Base-by-base conservation (phyloP, 2,888 invertebrate species). In the Yponomeuta malinellus region DNA sequence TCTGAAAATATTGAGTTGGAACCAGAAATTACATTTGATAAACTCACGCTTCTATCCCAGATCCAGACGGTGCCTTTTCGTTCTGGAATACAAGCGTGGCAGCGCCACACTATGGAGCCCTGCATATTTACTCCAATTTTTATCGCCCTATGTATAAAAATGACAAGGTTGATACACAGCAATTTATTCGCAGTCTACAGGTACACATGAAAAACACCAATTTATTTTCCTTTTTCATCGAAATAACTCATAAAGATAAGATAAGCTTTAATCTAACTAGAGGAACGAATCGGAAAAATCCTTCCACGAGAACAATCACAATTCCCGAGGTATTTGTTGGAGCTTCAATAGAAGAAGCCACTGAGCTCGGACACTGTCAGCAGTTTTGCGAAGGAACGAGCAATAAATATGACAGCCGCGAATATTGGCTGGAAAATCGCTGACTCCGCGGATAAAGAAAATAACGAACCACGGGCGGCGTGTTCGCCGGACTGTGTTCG, bases 401-500 rank as follows among this genome's bases (percentile, higher is more conserved):
- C 52, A 59, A 59, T 59, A 59, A 59, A 59, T 59, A 59, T 59
- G 52, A 59, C 52, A 59, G 52, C 52, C 52, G 52, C 52, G 52
- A 59, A 59, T 59, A 59, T 59, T 59, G 52, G 52, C 52, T 59
- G 52, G 52, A 59, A 59, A 59, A 59, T 12, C 15, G 52, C 52
- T 59, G 52, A 59, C 52, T 59, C 3, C 15, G 12, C 15, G 52
- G 52, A 12, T 59, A 12, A 15, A 59, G 52, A 59, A 43, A 59
- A 59, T 59, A 59, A 59, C 52, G 15, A 59, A 5, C 52, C 15
- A 59, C 52, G 52, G 15, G 0, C 12, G 1, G 15, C 15, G 52
- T 15, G 52, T 3, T 59, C 12, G 52, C 52, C 15, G 5, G 43
- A 43, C 43, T 15, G 52, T 59, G 52, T 3, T 12, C 5, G 52